Base-by-base conservation (phyloP, 1,140 invertebrate genomes). In the Drosophila ananassae region DNA sequence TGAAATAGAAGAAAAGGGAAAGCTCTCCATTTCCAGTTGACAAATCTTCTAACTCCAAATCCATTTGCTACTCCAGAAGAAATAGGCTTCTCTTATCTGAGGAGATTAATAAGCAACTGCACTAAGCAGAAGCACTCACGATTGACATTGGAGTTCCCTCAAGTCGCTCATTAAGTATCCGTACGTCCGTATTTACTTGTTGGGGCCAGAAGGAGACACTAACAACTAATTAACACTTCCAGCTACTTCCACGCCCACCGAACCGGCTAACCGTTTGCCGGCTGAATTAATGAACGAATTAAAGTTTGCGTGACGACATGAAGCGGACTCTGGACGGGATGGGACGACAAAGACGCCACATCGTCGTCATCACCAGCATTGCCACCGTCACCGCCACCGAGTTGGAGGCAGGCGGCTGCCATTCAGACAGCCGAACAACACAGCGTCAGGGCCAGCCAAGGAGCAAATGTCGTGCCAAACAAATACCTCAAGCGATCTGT, bases 191-290 rank as follows among this genome's bases (percentile, higher is more conserved):
- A 37, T 32, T 32, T 32, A 10, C 32, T 32, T 12, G 34, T 17
- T 30, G 46, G 46, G 25, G 57, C 52, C 53, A 60, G 17, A 56
- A 67, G 51, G 58, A 83, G 81, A 77, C 54, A 78, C 77, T 81
- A 87, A 79, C 83, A 87, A 82, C 83, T 87, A 87, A 87, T 87
- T 87, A 87, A 87, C 82, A 89, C 83, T 87, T 87, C 78, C 82
- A 87, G 69, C 82, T 82, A 82, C 83, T 79, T 89, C 74, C 75
- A 89, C 82, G 83, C 78, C 82, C 80, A 87, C 83, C 74, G 57
- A 56, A 56, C 62, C 82, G 78, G 52, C 78, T 71, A 76, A 82
- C 81, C 74, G 81, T 87, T 82, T 78, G 74, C 83, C 82, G 56
- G 66, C 82, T 82, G 78, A 85, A 85, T 85, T 85, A 85, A 85